Percentiles rank a stretch among this genome's conserved stretches.
These are phyloP conservation scores for Nebria brevicollis DNA, from an alignment of 2,888 invertebrate species.

Conservation along the genomic window DNA sequence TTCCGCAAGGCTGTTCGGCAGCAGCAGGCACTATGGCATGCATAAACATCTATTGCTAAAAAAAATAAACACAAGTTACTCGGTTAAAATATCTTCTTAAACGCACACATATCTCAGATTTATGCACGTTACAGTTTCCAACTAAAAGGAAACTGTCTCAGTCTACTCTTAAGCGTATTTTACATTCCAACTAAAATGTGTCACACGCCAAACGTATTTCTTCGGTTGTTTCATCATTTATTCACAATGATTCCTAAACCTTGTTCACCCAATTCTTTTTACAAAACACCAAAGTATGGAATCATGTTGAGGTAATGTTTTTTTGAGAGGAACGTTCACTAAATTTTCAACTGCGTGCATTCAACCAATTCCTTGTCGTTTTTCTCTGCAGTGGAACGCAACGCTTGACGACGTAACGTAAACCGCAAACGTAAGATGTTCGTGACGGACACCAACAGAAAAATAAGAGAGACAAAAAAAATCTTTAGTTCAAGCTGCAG, in stretches of 20 bases:
- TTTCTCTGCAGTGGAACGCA: not conserved
- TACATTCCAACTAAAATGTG: too few relatives aligned
- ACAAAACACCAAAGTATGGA: not conserved
- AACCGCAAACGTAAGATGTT: conserved; percentile 1
- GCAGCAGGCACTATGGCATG: not conserved
- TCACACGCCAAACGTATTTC: too few relatives aligned
- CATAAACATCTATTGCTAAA: conserved; percentile 11
- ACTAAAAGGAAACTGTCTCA: not conserved
- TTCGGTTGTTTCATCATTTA: too few relatives aligned
- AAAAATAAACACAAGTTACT: conserved; percentile 11
- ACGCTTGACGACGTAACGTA: not conserved
- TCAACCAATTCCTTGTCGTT: not conserved
- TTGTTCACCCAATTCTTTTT: too few relatives aligned
- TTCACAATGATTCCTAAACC: too few relatives aligned
- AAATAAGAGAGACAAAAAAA: not conserved
- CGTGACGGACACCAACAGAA: not conserved
- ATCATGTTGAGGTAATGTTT: not conserved
- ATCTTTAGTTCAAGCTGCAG: not conserved
- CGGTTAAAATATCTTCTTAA: not conserved
- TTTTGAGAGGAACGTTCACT: not conserved
- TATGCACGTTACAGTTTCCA: not conserved
- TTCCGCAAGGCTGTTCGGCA: not conserved
- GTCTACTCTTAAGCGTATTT: too few relatives aligned
- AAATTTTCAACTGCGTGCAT: not conserved
- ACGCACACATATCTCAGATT: not conserved